A percentile compares a stretch with the other conserved stretches of the same genome.
Conservation (phyloP, 2,888 invertebrate genomes). For the Nomada fucata region DNA sequence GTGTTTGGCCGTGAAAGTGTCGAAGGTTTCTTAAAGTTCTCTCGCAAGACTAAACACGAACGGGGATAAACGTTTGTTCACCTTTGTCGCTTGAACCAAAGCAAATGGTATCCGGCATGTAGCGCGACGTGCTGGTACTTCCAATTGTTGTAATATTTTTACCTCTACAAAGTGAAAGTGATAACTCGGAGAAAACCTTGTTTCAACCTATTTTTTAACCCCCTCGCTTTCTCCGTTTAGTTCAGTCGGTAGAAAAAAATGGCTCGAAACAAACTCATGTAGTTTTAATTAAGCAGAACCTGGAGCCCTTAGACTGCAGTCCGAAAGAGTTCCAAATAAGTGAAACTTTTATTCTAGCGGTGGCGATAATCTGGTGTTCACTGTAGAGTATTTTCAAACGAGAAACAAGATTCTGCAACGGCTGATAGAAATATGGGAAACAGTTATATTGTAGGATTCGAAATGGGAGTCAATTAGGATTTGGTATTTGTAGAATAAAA, state of each 20-base stretch:
- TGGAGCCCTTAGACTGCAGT: too few relatives aligned
- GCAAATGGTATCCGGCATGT: neutral
- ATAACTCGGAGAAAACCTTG: neutral
- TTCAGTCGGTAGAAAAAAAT: neutral
- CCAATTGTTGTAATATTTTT: constrained; percentile 2
- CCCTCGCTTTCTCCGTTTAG: neutral
- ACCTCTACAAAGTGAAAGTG: neutral
- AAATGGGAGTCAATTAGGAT: too few relatives aligned
- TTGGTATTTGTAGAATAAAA: too few relatives aligned
- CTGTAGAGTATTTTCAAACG: too few relatives aligned
- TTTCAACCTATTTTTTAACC: neutral
- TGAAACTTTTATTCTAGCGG: too few relatives aligned
- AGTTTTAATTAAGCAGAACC: too few relatives aligned
- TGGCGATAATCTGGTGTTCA: too few relatives aligned
- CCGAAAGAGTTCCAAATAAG: too few relatives aligned
- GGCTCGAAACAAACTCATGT: too few relatives aligned
- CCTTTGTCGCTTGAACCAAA: neutral
- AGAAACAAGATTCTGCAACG: too few relatives aligned
- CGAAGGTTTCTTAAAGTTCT: neutral
- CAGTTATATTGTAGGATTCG: too few relatives aligned
- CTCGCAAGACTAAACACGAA: neutral
- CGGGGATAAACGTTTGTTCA: constrained; percentile 5
- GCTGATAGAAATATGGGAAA: too few relatives aligned
- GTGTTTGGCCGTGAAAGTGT: neutral
- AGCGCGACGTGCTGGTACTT: neutral